Conservation (phyloP, 2,113 vertebrate genomes). For the Thomomys bottae region DNA sequence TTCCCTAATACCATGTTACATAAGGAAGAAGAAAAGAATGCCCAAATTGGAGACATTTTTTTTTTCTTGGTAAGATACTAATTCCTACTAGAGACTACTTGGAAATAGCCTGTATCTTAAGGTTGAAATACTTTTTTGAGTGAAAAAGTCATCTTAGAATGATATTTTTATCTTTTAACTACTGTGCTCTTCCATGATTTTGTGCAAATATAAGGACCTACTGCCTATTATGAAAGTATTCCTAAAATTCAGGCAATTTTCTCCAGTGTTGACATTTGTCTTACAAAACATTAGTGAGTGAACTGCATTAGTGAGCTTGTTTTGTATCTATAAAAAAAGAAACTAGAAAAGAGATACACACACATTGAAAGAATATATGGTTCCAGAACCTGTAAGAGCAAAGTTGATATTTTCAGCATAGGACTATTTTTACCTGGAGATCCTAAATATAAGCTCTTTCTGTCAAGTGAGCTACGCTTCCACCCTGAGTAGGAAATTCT, state of each 20-base stretch:
- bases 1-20: neutral
- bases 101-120: neutral
- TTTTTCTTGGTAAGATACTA: conserved; percentile 38
- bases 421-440: conserved; percentile 54
- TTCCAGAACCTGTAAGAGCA: conserved; percentile 76
- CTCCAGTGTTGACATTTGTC: conserved; percentile 62
- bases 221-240: conserved; percentile 55
- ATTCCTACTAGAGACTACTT: conserved; percentile 16
- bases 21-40: conserved; percentile 27
- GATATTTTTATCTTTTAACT: conserved; percentile 57
- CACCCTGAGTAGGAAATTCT: neutral
- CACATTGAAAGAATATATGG: conserved; percentile 58
- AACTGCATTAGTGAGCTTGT: conserved; percentile 73
- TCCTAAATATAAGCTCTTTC: conserved; percentile 28
- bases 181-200: conserved; percentile 11
- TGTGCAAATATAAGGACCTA: conserved; percentile 34
- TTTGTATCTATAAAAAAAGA: conserved; percentile 66
- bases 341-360: conserved; percentile 28
- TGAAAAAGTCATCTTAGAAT: conserved; percentile 47
- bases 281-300: conserved; percentile 74
- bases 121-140: conserved; percentile 45
- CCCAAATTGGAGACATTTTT: neutral
- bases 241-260: conserved; percentile 55
- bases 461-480: conserved; percentile 45
- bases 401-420: conserved; percentile 57